phyloP scores from a whole-genome alignment of 2,888 invertebrate species.

The Hirudinaria manillensis region DNA sequence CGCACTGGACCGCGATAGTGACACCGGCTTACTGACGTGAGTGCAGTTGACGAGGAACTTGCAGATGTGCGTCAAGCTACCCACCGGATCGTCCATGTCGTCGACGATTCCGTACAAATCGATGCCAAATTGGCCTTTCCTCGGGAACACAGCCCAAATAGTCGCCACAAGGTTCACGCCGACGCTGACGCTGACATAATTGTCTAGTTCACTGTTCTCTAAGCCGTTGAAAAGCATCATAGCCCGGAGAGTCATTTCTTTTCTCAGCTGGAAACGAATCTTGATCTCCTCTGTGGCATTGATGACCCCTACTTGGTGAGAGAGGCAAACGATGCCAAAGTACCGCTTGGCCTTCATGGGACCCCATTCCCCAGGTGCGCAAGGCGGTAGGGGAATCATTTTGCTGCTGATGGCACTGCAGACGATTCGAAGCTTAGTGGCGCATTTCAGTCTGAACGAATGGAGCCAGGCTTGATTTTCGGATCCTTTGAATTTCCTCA shows the following conservation, averaged over 20 bases:
- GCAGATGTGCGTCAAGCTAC: slow-evolving; percentile 84
- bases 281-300: slow-evolving; percentile 69
- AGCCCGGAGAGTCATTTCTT: slow-evolving; percentile 34
- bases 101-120: slow-evolving; percentile 91
- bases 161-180: slow-evolving; percentile 72
- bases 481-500: slow-evolving; percentile 36
- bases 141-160: slow-evolving; percentile 64
- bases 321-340: slow-evolving; percentile 69
- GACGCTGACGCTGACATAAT: slow-evolving; percentile 74
- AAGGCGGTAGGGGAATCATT: slow-evolving; percentile 91
- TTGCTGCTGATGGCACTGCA: slow-evolving; percentile 73
- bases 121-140: slow-evolving; percentile 86
- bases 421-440: slow-evolving; percentile 67
- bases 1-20: slow-evolving; percentile 43
- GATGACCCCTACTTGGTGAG: slow-evolving; percentile 79
- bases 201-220: slow-evolving; percentile 86
- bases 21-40: slow-evolving; percentile 40
- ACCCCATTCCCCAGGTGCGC: slow-evolving; percentile 98
- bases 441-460: slow-evolving; percentile 57
- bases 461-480: slow-evolving; percentile 45
- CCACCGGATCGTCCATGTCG: slow-evolving; percentile 41
- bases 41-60: slow-evolving; percentile 86
- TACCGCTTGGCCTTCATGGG: slow-evolving; percentile 86
- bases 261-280: slow-evolving; percentile 71
- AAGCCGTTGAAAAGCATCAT: slow-evolving; percentile 82